Conservation (phyloP, 2,888 invertebrate genomes). For the Galeruca laticollis region DNA sequence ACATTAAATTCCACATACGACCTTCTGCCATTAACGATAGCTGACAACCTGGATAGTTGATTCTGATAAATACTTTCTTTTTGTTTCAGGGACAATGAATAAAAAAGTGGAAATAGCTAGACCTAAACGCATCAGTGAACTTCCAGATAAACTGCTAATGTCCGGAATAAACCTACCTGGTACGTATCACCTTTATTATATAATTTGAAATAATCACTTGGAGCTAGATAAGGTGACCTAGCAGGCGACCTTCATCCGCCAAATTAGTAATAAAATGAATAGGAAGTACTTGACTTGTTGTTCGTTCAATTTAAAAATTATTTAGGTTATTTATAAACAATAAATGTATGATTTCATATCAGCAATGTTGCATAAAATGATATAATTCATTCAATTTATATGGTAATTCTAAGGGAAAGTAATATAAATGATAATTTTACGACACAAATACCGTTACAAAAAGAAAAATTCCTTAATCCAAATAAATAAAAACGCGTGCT, state of each 20-base stretch:
- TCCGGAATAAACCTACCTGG: constrained; percentile 79
- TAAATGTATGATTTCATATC: background rate
- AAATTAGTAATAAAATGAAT: no score
- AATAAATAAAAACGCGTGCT: background rate
- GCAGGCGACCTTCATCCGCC: no score
- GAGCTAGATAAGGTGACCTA: no score
- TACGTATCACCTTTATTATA: constrained; percentile 62
- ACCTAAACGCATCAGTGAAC: constrained; percentile 74
- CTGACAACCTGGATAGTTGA: background rate
- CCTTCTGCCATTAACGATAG: no score
- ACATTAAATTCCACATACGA: no score
- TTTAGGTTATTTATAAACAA: constrained; percentile 1
- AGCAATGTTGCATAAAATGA: background rate
- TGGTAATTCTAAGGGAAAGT: constrained; percentile 11
- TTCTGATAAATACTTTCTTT: constrained; percentile 12
- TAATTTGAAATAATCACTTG: background rate
- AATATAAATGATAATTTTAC: constrained; percentile 15
- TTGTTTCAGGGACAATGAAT: constrained; percentile 65
- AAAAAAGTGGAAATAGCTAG: constrained; percentile 69
- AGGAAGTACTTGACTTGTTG: no score
- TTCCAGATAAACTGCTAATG: constrained; percentile 76
- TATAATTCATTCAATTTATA: constrained; percentile 11
- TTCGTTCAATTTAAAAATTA: no score
- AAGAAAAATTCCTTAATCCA: background rate
- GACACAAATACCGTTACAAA: background rate